phyloP scores from a whole-genome alignment of 2,113 vertebrate species.

The Platysteira castanea region DNA sequence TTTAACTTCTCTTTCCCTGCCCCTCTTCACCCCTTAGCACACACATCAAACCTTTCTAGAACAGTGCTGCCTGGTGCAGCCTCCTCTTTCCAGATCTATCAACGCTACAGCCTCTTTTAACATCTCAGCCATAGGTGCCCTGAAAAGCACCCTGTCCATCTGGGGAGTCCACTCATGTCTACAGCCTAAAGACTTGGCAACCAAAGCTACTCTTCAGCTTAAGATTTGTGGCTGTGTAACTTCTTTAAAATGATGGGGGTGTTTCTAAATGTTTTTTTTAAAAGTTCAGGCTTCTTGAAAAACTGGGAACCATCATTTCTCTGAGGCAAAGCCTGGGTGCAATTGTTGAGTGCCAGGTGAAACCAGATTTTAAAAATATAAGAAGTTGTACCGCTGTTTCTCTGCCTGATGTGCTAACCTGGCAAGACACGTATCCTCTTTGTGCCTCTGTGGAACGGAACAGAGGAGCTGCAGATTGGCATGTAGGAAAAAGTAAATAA shows the following conservation, averaged over 20 bases:
- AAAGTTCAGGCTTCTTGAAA: background rate
- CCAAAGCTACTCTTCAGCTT: background rate
- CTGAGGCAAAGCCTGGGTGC: background rate
- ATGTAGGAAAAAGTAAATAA: background rate
- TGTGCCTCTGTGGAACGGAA: background rate
- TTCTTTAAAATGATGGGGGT: background rate
- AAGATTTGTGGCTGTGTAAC: background rate
- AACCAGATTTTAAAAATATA: background rate
- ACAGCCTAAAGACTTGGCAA: background rate
- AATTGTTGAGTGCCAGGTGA: background rate
- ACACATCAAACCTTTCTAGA: rapidly evolving
- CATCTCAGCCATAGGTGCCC: background rate
- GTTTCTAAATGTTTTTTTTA: background rate
- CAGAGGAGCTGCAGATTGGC: background rate
- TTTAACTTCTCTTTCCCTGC: background rate
- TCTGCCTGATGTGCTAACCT: background rate
- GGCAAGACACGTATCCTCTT: rapidly evolving
- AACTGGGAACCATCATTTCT: background rate
- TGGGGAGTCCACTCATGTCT: background rate
- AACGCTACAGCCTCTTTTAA: background rate
- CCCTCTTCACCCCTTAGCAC: background rate
- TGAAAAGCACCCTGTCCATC: background rate
- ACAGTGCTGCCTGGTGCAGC: background rate
- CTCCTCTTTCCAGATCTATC: background rate
- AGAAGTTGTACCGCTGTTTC: background rate